These are phyloP conservation scores for Brachyrhaphis roseni DNA, from an alignment of 2,797 vertebrate species.

Conservation along the genomic window DNA sequence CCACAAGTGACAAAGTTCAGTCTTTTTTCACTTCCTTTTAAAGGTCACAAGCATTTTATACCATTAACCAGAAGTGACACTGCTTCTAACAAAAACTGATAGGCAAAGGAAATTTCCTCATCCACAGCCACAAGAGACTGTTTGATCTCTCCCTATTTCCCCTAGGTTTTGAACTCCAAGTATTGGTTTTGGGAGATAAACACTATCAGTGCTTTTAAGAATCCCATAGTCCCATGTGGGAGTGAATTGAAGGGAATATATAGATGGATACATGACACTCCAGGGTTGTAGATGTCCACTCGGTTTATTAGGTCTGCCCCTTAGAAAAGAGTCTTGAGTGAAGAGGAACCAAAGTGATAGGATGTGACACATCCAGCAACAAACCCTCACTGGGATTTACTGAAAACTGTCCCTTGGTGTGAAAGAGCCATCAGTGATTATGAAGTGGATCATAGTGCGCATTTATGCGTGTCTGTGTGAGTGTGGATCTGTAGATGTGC, in stretches of 20 bases:
- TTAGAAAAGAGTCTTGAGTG: slow-evolving; percentile 52
- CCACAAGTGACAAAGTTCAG: slow-evolving; percentile 15
- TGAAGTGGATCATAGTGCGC: slow-evolving; percentile 33
- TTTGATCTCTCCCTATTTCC: slow-evolving; percentile 47
- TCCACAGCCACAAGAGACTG: slow-evolving; percentile 24
- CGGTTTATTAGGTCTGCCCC: slow-evolving; percentile 58
- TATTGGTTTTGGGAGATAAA: slow-evolving; percentile 59
- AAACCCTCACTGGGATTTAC: slow-evolving; percentile 44
- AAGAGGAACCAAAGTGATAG: slow-evolving; percentile 49
- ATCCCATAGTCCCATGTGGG: slow-evolving; percentile 47
- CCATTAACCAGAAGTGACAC: slow-evolving; percentile 47
- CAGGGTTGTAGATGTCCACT: slow-evolving; percentile 60
- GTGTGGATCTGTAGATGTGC: slow-evolving; percentile 25
- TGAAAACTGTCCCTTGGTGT: slow-evolving; percentile 40
- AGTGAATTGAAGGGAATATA: slow-evolving; percentile 37
- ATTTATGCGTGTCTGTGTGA: neutral
- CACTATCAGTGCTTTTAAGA: slow-evolving; percentile 55
- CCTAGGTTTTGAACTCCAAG: slow-evolving; percentile 42
- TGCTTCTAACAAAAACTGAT: slow-evolving; percentile 28
- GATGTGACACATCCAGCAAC: slow-evolving; percentile 51
- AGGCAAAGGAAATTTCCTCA: slow-evolving; percentile 41
- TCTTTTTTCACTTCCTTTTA: slow-evolving; percentile 1
- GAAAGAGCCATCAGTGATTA: slow-evolving; percentile 40
- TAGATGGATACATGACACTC: slow-evolving; percentile 52
- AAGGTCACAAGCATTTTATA: slow-evolving; percentile 34